phyloP scores from a whole-genome alignment of 2,113 vertebrate genomes.

The Scomber japonicus region DNA sequence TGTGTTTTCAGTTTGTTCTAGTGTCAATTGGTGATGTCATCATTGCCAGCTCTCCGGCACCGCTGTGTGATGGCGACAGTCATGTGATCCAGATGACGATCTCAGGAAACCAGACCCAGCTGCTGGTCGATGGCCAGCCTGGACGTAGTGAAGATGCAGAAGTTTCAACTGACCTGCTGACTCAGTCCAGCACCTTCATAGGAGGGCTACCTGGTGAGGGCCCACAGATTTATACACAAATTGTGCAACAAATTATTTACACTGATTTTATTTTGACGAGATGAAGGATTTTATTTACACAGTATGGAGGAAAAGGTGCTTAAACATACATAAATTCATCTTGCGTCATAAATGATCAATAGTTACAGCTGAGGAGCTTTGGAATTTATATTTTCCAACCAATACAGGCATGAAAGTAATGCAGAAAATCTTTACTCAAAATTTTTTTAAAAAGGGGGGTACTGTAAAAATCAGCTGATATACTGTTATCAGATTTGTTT shows the following conservation, averaged over 20 bases:
- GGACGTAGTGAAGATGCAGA: conserved; percentile 83
- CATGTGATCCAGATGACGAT: conserved; percentile 87
- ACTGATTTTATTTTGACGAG: not conserved
- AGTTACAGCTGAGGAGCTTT: not conserved
- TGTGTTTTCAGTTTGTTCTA: conserved; percentile 86
- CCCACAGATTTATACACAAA: not conserved
- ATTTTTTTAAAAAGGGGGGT: too few relatives aligned
- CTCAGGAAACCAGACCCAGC: conserved; percentile 81
- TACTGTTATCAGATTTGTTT: too few relatives aligned
- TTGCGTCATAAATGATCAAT: not conserved
- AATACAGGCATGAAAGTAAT: too few relatives aligned
- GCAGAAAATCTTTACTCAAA: too few relatives aligned
- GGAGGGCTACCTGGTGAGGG: conserved; percentile 94
- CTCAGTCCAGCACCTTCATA: conserved; percentile 88
- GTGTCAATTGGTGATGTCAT: conserved; percentile 86
- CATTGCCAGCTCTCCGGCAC: conserved; percentile 87
- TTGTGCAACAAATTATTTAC: not conserved
- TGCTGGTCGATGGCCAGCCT: conserved; percentile 86
- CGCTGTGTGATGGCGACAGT: conserved; percentile 88
- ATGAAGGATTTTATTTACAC: not conserved
- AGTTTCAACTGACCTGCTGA: conserved; percentile 69
- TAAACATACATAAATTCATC: not conserved
- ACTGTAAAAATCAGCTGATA: too few relatives aligned
- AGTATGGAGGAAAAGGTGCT: not conserved
- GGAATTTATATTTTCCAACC: too few relatives aligned